Conservation (phyloP, 2,113 vertebrate genomes). For the Dendropsophus ebraccatus region DNA sequence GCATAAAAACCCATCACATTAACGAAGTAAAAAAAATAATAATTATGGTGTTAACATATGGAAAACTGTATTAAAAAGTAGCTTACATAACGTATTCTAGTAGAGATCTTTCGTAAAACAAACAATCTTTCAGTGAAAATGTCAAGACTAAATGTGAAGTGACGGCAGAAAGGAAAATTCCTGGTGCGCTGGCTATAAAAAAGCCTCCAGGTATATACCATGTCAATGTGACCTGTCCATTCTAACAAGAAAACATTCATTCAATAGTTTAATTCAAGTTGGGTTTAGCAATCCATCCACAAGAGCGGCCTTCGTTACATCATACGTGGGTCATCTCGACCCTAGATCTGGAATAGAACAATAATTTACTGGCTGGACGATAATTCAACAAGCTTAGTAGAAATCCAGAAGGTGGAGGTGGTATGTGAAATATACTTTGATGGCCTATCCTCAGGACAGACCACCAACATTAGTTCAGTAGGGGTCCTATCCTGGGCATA, state of each 20-base stretch:
- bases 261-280: not conserved
- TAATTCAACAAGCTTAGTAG: not conserved
- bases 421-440: not conserved
- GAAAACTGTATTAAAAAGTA: too few relatives aligned
- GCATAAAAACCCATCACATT: too few relatives aligned
- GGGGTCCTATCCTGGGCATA: too few relatives aligned
- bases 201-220: not conserved
- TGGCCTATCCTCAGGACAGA: too few relatives aligned
- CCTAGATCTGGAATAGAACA: not conserved
- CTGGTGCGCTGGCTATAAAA: not conserved
- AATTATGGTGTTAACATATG: too few relatives aligned
- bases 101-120: too few relatives aligned
- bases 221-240: slow-evolving; percentile 36
- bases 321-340: slow-evolving; percentile 12
- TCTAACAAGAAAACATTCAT: not conserved
- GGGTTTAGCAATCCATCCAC: not conserved
- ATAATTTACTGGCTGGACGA: not conserved
- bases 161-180: not conserved
- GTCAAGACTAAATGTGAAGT: not conserved
- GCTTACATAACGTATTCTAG: too few relatives aligned
- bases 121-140: too few relatives aligned
- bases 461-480: too few relatives aligned
- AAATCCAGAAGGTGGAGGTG: not conserved
- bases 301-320: not conserved
- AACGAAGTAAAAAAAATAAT: too few relatives aligned